These are phyloP conservation scores for Hydrotaea cyrtoneurina DNA, from an alignment of 2,888 invertebrate species.

Conservation along the genomic window DNA sequence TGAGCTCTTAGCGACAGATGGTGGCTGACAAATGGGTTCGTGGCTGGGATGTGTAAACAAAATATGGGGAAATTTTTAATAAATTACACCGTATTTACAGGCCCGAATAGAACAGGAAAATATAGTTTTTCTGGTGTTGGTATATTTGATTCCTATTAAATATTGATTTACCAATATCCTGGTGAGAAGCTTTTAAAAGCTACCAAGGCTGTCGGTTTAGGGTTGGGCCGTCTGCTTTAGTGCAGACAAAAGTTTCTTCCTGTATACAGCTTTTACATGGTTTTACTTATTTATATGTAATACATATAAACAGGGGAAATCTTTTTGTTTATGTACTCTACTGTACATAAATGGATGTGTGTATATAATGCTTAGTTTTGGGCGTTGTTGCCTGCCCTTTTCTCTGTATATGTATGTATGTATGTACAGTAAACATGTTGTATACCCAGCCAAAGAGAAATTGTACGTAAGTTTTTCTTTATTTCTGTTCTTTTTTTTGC, in stretches of 20 bases:
- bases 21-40: background rate
- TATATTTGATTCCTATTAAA: no score
- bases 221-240: constrained; percentile 20
- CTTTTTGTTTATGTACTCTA: background rate
- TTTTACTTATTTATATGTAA: no score
- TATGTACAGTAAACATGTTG: constrained; percentile 1
- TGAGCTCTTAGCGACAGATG: constrained; percentile 17
- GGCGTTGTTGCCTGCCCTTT: constrained; percentile 15
- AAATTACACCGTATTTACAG: background rate
- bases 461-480: background rate
- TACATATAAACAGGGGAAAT: no score
- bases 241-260: constrained; percentile 25
- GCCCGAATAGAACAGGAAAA: no score
- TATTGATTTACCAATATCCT: background rate
- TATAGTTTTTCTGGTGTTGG: no score
- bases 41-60: constrained; percentile 10
- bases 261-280: no score
- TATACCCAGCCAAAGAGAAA: no score
- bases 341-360: background rate
- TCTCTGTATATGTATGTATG: background rate
- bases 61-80: constrained; percentile 51
- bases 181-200: background rate
- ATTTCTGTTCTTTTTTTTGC: background rate
- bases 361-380: constrained; percentile 14
- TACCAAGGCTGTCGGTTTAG: background rate